phyloP scores from a whole-genome alignment of 2,113 vertebrate genomes.

The Cephalopterus ornatus region DNA sequence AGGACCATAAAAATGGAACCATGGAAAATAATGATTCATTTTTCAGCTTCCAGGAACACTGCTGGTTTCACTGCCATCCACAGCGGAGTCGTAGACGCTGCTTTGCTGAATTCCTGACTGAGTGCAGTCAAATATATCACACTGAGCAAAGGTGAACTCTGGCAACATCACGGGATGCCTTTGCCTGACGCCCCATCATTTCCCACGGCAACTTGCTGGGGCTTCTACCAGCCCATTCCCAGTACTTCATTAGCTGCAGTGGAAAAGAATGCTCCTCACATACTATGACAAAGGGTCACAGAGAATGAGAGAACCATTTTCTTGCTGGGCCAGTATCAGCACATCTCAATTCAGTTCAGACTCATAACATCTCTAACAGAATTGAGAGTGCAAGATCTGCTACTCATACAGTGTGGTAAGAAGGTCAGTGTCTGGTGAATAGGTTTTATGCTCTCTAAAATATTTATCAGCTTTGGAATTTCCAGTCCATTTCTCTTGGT shows the following conservation, averaged over 20 bases:
- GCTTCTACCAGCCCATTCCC: not conserved
- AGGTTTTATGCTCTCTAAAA: not conserved
- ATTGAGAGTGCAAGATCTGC: not conserved
- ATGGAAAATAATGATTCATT: conserved; percentile 2
- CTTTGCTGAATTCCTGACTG: not conserved
- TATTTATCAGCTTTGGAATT: not conserved
- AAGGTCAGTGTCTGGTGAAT: not conserved
- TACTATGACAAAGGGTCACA: not conserved
- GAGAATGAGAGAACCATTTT: not conserved
- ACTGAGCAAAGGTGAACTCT: not conserved
- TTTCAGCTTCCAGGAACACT: not conserved
- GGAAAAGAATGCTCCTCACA: not conserved
- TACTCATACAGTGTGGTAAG: not conserved
- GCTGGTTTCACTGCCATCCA: not conserved
- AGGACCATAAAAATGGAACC: conserved; percentile 7
- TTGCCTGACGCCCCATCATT: not conserved
- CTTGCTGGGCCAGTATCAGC: not conserved
- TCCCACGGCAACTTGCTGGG: not conserved
- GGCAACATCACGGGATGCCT: not conserved
- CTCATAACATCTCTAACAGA: not conserved
- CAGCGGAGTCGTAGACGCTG: not conserved
- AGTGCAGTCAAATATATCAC: not conserved
- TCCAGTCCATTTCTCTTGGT: not conserved
- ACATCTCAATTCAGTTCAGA: not conserved
- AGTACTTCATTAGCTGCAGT: not conserved